Percentiles rank a stretch among this genome's conserved stretches.
These are phyloP conservation scores for Catocala fraxini DNA, from an alignment of 2,888 invertebrate species.

Conservation along the genomic window DNA sequence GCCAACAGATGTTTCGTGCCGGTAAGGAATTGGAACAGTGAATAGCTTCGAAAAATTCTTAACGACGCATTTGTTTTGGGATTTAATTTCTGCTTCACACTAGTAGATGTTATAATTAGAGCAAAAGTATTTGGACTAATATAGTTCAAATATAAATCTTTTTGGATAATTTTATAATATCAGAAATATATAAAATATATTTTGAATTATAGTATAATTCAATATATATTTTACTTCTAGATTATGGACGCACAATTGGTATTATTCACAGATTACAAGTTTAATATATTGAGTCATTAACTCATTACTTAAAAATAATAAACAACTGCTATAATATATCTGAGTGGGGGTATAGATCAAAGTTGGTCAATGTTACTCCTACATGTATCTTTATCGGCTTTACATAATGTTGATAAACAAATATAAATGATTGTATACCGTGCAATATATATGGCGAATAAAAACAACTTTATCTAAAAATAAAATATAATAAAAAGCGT, in stretches of 20 bases:
- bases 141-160: too few relatives aligned
- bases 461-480: constrained; percentile 9
- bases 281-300: constrained; percentile 2
- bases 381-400: constrained; percentile 31
- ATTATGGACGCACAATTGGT: background rate
- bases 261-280: constrained; percentile 7
- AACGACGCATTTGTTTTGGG: background rate
- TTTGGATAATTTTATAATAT: too few relatives aligned
- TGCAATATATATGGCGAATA: constrained; percentile 10
- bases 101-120: too few relatives aligned
- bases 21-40: constrained; percentile 26
- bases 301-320: constrained; percentile 19
- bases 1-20: constrained; percentile 31
- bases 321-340: constrained; percentile 22
- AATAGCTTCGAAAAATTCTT: background rate
- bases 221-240: background rate
- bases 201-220: background rate
- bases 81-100: background rate
- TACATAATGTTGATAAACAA: constrained; percentile 44
- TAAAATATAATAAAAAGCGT: background rate
- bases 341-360: constrained; percentile 25
- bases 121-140: too few relatives aligned
- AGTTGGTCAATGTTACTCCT: constrained; percentile 46
- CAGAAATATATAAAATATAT: background rate
- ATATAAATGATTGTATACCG: constrained; percentile 29